Conservation (phyloP, 2,888 invertebrate genomes). For the Bombyx huttoni region DNA sequence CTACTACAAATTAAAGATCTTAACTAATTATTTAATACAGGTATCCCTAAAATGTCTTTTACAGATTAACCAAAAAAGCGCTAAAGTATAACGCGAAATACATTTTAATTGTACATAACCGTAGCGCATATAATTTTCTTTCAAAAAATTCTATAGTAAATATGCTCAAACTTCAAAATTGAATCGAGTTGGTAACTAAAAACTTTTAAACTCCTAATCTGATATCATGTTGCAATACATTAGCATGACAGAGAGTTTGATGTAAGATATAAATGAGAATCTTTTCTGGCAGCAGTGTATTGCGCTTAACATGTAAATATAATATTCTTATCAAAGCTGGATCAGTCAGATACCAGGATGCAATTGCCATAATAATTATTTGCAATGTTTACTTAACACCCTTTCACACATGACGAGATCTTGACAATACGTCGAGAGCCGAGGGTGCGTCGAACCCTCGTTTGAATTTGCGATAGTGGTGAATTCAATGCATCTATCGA, state of each 20-base stretch:
- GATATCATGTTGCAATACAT: conserved; percentile 63
- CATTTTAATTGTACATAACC: no score
- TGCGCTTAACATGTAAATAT: conserved; percentile 63
- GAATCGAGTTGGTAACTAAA: conserved; percentile 25
- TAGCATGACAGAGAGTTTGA: conserved; percentile 58
- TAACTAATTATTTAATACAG: no score
- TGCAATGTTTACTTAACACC: conserved; percentile 75
- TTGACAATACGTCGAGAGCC: conserved; percentile 36
- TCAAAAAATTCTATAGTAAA: neutral
- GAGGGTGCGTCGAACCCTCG: conserved; percentile 31
- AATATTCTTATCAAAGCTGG: conserved; percentile 53
- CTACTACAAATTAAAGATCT: no score
- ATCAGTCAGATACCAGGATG: conserved; percentile 47
- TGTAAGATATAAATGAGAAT: conserved; percentile 51
- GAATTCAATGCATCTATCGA: conserved; percentile 30
- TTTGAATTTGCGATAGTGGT: conserved; percentile 5
- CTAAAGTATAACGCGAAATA: no score
- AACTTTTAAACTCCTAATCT: conserved; percentile 54
- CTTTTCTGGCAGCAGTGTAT: conserved; percentile 36
- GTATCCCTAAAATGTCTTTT: no score
- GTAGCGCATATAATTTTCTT: no score
- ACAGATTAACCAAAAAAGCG: no score
- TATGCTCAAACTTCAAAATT: neutral
- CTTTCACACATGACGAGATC: conserved; percentile 70
- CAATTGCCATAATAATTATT: conserved; percentile 70